Evolutionary conservation across 2,797 vertebrate species (phyloP).

Genomic region (Neopelma chrysocephalum): DNA sequence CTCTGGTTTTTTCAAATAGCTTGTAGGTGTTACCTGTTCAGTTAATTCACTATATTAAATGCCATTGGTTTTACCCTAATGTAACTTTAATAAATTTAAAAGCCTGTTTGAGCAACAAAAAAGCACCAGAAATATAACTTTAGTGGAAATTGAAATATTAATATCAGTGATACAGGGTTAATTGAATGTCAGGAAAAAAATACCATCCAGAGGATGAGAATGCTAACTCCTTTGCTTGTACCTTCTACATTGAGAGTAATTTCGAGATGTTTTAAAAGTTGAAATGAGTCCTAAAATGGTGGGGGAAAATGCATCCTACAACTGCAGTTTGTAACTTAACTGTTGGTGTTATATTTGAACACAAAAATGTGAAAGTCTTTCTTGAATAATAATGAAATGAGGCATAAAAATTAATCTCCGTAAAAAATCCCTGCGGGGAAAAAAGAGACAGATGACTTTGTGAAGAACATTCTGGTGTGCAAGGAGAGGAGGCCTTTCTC

Average conservation of each 20-base stretch:
- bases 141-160: slow-evolving; percentile 45
- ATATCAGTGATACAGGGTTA: slow-evolving; percentile 57
- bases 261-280: slow-evolving; percentile 37
- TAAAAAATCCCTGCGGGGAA: background rate
- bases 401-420: slow-evolving; percentile 15
- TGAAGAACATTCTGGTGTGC: background rate
- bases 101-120: slow-evolving; percentile 1
- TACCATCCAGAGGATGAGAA: slow-evolving; percentile 14
- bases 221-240: slow-evolving; percentile 10
- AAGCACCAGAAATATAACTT: slow-evolving; percentile 35
- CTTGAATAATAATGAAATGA: background rate
- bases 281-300: background rate
- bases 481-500: background rate
- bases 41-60: slow-evolving; percentile 38
- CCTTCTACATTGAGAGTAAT: background rate
- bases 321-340: background rate
- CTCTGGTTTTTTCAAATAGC: background rate
- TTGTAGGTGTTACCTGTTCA: slow-evolving; percentile 51
- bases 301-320: background rate
- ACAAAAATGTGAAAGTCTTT: background rate
- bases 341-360: background rate
- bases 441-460: background rate
- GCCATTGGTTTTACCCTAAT: slow-evolving; percentile 13
- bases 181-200: slow-evolving; percentile 62
- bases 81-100: slow-evolving; percentile 13